Conservation (phyloP, 2,888 invertebrate genomes). For the Chydorus sphaericus region DNA sequence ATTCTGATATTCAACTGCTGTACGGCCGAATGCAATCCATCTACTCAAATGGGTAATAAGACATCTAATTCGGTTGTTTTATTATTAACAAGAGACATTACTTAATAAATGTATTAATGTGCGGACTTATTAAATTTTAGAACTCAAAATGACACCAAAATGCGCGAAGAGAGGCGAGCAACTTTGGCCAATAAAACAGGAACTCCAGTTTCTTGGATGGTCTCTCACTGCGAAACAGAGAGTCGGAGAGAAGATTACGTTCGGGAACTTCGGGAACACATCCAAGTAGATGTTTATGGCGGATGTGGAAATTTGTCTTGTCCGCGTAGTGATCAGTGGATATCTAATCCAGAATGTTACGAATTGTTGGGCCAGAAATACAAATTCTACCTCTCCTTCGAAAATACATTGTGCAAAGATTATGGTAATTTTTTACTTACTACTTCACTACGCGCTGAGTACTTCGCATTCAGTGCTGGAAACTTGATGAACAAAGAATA, state of each 20-base stretch:
- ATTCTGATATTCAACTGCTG: conserved; percentile 9
- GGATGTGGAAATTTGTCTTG: conserved; percentile 75
- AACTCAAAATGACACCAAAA: no score
- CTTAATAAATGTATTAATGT: no score
- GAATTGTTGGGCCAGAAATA: conserved; percentile 81
- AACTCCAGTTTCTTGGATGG: conserved; percentile 38
- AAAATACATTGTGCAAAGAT: conserved; percentile 90
- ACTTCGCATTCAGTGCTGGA: no score
- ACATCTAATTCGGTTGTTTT: no score
- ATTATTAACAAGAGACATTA: no score
- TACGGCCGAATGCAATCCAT: conserved; percentile 10
- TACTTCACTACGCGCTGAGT: no score
- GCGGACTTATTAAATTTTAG: not conserved
- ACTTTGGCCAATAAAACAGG: conserved; percentile 86
- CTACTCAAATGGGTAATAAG: no score
- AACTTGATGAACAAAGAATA: no score
- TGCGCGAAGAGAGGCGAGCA: no score
- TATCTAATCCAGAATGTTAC: conserved; percentile 62
- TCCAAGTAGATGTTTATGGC: not conserved
- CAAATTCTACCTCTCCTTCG: conserved; percentile 93
- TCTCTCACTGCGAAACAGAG: conserved; percentile 28
- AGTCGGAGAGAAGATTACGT: conserved; percentile 38
- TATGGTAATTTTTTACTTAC: no score
- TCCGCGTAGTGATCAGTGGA: conserved; percentile 52
- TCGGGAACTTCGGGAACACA: not conserved